Evolutionary conservation across 2,888 invertebrate genomes (phyloP), one percentile per base, ranked within the genome.

Genomic region (Agrochola lota): DNA sequence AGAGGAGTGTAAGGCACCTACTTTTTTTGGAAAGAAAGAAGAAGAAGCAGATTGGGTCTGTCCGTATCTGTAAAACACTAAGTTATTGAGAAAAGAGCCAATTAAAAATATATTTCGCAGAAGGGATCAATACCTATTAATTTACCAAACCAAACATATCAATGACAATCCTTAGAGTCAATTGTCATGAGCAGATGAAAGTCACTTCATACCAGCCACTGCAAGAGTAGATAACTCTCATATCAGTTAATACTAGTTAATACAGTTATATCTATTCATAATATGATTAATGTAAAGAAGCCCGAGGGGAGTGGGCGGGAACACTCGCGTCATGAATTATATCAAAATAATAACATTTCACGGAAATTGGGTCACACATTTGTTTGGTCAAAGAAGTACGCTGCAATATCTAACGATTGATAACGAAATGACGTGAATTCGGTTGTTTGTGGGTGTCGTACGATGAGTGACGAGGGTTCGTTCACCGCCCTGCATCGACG

Each of bases 381-480:
- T 84, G 70, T 84, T 86, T 73, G 46, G 67, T 26, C n/a, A 77
- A 73, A 81, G 60, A 80, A 78, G 82, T 83, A 83, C 84, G 80
- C 74, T 85, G 82, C 83, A 83, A 73, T 78, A 87, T 78, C 71
- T 75, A 71, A 76, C 35, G 62, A 67, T 66, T 71, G 78, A 79
- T 83, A 82, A 84, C 60, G 74, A 52, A 60, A 67, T 88, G 87
- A 88, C 88, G 87, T 69, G 64, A 75, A 77, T 87, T 78, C 72
- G 81, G 40, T 78, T 90, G 89, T 88, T 90, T 88, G 74, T 88
- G 67, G 78, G 67, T 73, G 79, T 82, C 80, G 85, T 90, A 75
- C 77, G 86, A 84, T 84, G 78, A 74, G 85, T 88, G 85, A 87
- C 83, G 88, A 74, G 85, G 87, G 93, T 92, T 92, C 91, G 88